These are phyloP conservation scores for Hemibagrus guttatus DNA, from an alignment of 2,797 vertebrate species.

Conservation along the genomic window DNA sequence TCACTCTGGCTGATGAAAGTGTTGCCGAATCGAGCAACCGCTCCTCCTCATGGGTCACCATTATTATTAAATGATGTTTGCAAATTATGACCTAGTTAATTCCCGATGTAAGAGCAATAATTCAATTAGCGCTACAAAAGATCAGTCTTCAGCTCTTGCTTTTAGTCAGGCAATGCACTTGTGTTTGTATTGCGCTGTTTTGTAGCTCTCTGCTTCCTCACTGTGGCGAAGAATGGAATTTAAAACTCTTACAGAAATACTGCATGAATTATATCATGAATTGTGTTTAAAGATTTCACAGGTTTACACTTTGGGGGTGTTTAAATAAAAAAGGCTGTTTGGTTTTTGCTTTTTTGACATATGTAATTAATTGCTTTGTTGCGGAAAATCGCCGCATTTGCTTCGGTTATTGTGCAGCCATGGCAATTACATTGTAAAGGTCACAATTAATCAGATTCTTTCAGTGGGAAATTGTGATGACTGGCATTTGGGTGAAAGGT, in stretches of 20 bases:
- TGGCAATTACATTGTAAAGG: conserved; percentile 28
- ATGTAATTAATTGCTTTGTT: conserved; percentile 16
- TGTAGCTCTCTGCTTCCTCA: conserved; percentile 56
- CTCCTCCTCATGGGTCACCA: conserved; percentile 75
- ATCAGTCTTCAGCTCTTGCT: conserved; percentile 45
- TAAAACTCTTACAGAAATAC: not conserved
- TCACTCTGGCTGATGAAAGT: conserved; percentile 73
- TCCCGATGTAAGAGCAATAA: conserved; percentile 60
- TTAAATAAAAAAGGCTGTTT: not conserved
- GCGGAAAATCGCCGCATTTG: not conserved
- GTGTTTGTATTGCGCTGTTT: conserved; percentile 35
- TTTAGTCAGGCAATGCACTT: conserved; percentile 1
- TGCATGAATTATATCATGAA: not conserved
- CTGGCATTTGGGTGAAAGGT: not conserved
- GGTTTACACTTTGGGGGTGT: not conserved
- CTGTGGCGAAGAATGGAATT: conserved; percentile 29
- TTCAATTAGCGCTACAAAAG: conserved; percentile 60
- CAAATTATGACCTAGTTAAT: conserved; percentile 75
- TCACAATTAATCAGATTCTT: conserved; percentile 23
- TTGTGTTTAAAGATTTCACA: not conserved
- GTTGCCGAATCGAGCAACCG: conserved; percentile 59
- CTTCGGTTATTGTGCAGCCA: not conserved
- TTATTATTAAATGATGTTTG: conserved; percentile 80
- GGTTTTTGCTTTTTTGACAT: not conserved
- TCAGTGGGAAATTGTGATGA: conserved; percentile 1